Evolutionary conservation across 2,888 invertebrate species (phyloP), one percentile per base, ranked within the genome.

Genomic region (Flexamia atlantica): DNA sequence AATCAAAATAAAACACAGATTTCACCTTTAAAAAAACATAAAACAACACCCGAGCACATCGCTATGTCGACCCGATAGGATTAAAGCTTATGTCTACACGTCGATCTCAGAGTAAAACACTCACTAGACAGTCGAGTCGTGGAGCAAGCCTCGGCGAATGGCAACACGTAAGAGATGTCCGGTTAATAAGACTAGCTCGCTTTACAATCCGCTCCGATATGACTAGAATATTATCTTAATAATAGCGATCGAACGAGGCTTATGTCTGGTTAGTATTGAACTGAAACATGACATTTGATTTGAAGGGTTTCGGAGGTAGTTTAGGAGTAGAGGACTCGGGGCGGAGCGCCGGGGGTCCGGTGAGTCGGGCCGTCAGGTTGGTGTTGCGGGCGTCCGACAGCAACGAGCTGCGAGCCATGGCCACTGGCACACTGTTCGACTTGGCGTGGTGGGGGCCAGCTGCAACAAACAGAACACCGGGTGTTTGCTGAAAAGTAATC

Each of bases 321-420:
- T 92, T 89, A 86, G 90, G 91, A 80, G 92, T 92, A 90, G 91
- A 82, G 90, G 85, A 89, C 14, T 88, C 87, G 82, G 87, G 85
- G 57, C 87, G 57, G 81, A 86, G 83, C 79, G 87, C 83, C 81
- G 87, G 85, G 84, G 87, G 85, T 50, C 85, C 81, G 84, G 85
- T 72, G 85, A 87, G 84, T 80, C 84, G 82, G 87, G 82, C 70
- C 81, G 85, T 64, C 76, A 85, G 53, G 50, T 83, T 64, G 84
- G 84, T 40, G 85, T 85, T 30, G 17, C 23, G 2, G 68, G 84
- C 60, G 20, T 7, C 9, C 68, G 84, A 86, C 83, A 83, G n/a
- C 64, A 80, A 46, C 68, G 72, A 72, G 50, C 50, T 50, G n/a
- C 68, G 68, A 80, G 23, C 50, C 79, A 79, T 57, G 23, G 50